These are phyloP conservation scores for Barbus barbus DNA, from an alignment of 2,113 vertebrate species.

Conservation along the genomic window DNA sequence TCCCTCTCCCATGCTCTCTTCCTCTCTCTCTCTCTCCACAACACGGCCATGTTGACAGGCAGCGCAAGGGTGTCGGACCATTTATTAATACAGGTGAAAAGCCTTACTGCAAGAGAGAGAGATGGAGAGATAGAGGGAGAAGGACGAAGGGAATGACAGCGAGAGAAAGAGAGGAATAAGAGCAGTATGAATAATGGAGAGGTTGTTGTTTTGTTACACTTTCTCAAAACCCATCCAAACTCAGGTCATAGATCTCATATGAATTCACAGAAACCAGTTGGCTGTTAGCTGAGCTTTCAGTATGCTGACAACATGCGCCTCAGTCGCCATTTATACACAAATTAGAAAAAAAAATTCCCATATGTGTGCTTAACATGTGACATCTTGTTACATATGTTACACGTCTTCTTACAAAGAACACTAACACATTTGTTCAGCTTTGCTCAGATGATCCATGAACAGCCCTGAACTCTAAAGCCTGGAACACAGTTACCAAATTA, in stretches of 20 bases:
- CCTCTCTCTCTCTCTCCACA: background rate
- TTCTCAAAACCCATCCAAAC: constrained; percentile 38
- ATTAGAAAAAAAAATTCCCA: background rate
- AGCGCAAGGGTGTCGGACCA: background rate
- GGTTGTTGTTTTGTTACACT: constrained; percentile 27
- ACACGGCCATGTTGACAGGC: constrained; percentile 16
- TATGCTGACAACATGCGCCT: background rate
- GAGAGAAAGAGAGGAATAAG: constrained; percentile 3
- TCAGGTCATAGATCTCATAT: constrained; percentile 38
- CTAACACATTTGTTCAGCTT: background rate
- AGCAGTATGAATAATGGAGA: constrained; percentile 34
- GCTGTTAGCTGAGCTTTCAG: constrained; percentile 2
- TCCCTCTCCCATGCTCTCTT: background rate
- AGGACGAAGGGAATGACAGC: constrained; percentile 29
- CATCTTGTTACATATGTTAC: background rate
- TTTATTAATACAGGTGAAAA: constrained; percentile 36
- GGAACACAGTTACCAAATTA: constrained; percentile 44
- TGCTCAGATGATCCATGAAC: constrained; percentile 11
- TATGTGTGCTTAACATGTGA: background rate
- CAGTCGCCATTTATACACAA: background rate
- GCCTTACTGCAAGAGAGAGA: background rate
- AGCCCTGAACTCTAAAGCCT: constrained; percentile 9
- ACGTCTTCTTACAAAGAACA: background rate
- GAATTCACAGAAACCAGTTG: background rate
- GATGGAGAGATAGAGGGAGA: constrained; percentile 24